Conservation (phyloP, 2,113 vertebrate genomes). For the Gila orcuttii region DNA sequence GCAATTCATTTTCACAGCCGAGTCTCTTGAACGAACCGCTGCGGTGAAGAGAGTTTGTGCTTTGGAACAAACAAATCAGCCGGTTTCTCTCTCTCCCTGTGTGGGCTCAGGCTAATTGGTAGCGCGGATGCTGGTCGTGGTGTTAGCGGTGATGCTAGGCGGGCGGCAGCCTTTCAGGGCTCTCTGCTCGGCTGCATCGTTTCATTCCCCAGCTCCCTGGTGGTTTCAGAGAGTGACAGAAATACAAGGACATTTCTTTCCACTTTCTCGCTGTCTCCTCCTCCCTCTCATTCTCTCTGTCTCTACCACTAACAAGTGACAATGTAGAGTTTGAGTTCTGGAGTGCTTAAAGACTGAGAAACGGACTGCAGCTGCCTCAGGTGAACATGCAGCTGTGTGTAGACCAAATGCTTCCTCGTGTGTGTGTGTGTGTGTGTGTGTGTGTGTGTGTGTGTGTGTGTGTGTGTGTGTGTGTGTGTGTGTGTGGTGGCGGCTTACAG, state of each 20-base stretch:
- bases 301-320: slow-evolving; percentile 36
- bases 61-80: slow-evolving; percentile 48
- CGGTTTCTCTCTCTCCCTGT: slow-evolving; percentile 22
- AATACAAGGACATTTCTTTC: slow-evolving; percentile 54
- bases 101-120: slow-evolving; percentile 45
- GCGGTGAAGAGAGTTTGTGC: slow-evolving; percentile 26
- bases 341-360: slow-evolving; percentile 30
- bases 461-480: background rate
- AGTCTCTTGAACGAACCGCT: slow-evolving; percentile 17
- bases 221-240: slow-evolving; percentile 50
- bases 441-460: slow-evolving; percentile 1
- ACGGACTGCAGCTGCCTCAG: slow-evolving; percentile 37
- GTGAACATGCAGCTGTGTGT: slow-evolving; percentile 19
- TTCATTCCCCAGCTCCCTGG: slow-evolving; percentile 53
- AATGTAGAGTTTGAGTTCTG: slow-evolving; percentile 29
- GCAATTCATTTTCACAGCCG: slow-evolving; percentile 12
- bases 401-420: background rate
- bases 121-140: slow-evolving; percentile 11
- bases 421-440: background rate
- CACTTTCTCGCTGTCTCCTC: slow-evolving; percentile 17
- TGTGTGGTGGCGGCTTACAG: background rate
- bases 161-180: slow-evolving; percentile 35
- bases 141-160: slow-evolving; percentile 34
- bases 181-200: slow-evolving; percentile 38
- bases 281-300: slow-evolving; percentile 25